A percentile compares a stretch with the other conserved stretches of the same genome.
Evolutionary conservation across 2,888 invertebrate species (phyloP).

Genomic region (Rapana venosa): DNA sequence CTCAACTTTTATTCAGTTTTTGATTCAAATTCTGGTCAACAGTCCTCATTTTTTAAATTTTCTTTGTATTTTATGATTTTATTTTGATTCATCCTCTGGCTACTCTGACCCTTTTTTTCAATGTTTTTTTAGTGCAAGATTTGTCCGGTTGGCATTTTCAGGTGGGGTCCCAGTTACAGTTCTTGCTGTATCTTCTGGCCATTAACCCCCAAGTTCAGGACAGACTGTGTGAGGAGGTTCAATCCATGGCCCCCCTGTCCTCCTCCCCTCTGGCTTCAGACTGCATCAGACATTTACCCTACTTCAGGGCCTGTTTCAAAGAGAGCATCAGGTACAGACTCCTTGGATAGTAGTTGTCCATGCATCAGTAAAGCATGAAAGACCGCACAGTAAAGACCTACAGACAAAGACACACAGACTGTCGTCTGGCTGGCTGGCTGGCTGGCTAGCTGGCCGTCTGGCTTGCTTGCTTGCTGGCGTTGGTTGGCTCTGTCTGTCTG

Average conservation of each 20-base stretch:
- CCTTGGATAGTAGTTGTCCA: no score
- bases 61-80: no score
- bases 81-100: no score
- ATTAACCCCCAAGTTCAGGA: conserved; percentile 85
- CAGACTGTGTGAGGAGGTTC: conserved; percentile 83
- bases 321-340: conserved; percentile 81
- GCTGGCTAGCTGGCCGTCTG: no score
- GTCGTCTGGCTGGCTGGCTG: no score
- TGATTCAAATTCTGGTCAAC: no score
- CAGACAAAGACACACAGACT: no score
- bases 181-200: conserved; percentile 86
- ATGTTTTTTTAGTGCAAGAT: background rate
- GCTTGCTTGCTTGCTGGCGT: background rate
- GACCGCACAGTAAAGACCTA: no score
- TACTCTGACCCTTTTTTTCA: no score
- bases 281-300: conserved; percentile 83
- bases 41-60: no score
- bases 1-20: no score
- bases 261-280: conserved; percentile 80
- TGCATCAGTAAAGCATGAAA: no score
- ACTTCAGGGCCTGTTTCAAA: conserved; percentile 88
- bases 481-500: background rate
- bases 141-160: conserved; percentile 51
- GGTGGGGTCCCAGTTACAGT: conserved; percentile 70
- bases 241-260: conserved; percentile 77